phyloP scores from a whole-genome alignment of 92 coral and sea anemone genomes.

The Desmophyllum pertusum region DNA sequence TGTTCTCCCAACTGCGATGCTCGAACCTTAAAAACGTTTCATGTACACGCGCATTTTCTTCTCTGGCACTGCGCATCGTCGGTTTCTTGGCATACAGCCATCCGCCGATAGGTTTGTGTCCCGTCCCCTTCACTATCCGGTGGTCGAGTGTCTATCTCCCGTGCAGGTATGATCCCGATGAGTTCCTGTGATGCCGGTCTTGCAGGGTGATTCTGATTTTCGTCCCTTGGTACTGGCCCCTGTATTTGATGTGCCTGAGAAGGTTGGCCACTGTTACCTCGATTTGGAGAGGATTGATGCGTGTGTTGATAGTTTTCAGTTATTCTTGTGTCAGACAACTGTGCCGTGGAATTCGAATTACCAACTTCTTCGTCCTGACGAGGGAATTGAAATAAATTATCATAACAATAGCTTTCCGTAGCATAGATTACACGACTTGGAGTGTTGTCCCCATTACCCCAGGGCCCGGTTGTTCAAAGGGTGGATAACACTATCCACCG shows the following conservation, averaged over 20 bases:
- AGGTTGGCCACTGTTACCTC: background rate
- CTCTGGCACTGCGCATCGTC: slow-evolving; percentile 56
- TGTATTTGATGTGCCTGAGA: background rate
- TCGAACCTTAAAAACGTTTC: slow-evolving; percentile 61
- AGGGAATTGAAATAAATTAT: too few species aligned
- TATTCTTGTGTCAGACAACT: background rate
- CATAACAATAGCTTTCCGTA: too few species aligned
- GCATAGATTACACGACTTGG: too few species aligned
- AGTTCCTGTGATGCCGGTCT: slow-evolving; percentile 15
- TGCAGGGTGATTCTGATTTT: slow-evolving; percentile 3
- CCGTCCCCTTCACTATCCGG: slow-evolving; percentile 4
- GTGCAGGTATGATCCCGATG: slow-evolving; percentile 32
- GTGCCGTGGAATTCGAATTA: background rate
- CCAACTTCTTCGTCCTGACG: background rate
- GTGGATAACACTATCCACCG: too few species aligned
- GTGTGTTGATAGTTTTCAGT: background rate
- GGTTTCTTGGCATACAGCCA: slow-evolving; percentile 73
- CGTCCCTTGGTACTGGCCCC: background rate
- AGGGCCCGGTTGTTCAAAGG: too few species aligned
- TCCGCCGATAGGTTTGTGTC: slow-evolving; percentile 40
- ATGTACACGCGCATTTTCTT: slow-evolving; percentile 67
- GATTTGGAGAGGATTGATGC: slow-evolving; percentile 2
- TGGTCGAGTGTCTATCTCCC: slow-evolving; percentile 30
- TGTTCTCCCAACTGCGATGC: background rate
- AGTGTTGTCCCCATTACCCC: too few species aligned